Evolutionary conservation across 2,888 invertebrate genomes (phyloP).

Genomic region (Macrophya alboannulata): DNA sequence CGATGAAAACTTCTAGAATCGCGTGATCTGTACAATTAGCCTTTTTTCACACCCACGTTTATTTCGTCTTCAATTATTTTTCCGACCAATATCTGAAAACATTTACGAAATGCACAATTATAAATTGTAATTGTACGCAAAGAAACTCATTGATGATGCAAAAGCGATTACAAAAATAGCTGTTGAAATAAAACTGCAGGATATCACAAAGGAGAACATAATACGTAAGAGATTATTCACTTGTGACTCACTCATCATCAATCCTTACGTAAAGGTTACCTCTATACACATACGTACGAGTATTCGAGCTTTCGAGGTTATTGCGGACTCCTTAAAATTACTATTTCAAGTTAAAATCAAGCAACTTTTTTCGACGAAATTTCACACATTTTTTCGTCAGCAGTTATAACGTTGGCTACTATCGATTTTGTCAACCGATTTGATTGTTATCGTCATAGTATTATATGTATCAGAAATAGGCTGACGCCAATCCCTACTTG

Average conservation of each 20-base stretch:
- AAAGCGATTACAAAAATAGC: slow-evolving; percentile 63
- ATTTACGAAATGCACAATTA: neutral
- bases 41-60: neutral
- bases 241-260: neutral
- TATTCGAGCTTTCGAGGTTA: slow-evolving; percentile 8
- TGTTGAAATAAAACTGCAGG: slow-evolving; percentile 70
- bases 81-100: neutral
- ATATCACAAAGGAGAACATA: slow-evolving; percentile 69
- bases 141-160: neutral
- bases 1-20: too few species aligned
- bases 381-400: neutral
- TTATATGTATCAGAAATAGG: neutral
- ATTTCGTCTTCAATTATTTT: neutral
- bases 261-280: neutral
- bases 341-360: too few species aligned
- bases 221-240: slow-evolving; percentile 66
- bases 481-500: slow-evolving; percentile 32
- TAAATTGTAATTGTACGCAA: neutral
- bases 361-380: neutral
- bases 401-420: neutral
- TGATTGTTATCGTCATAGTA: slow-evolving; percentile 17
- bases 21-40: neutral
- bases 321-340: neutral
- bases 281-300: neutral
- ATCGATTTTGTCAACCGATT: slow-evolving; percentile 26